Evolutionary conservation across 2,888 invertebrate genomes (phyloP).

Genomic region (Mythimna albipuncta): DNA sequence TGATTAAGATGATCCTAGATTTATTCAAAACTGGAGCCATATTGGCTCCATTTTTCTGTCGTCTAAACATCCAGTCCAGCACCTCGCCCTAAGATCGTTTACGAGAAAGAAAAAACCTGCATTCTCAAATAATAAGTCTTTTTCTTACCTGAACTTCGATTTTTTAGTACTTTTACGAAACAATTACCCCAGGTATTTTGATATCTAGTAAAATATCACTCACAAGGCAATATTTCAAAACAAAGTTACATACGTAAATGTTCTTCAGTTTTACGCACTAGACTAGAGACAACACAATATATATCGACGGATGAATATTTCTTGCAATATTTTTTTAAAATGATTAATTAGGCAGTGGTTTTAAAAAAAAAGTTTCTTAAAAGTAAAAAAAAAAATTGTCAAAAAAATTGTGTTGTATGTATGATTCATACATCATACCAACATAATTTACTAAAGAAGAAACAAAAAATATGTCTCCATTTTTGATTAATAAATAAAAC

Average conservation of each 20-base stretch:
- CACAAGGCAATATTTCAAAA: not conserved
- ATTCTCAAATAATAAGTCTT: not conserved
- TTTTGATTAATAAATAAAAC: slow-evolving; percentile 6
- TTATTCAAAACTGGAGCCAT: not conserved
- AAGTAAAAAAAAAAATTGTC: too few relatives aligned
- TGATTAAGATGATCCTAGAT: not conserved
- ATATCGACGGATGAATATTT: too few relatives aligned
- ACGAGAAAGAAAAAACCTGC: not conserved
- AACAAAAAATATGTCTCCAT: not conserved
- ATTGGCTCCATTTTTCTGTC: not conserved
- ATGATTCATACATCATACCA: too few relatives aligned
- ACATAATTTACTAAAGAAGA: not conserved
- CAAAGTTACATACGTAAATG: not conserved
- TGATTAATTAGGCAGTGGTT: too few relatives aligned
- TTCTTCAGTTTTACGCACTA: not conserved
- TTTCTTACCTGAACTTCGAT: not conserved
- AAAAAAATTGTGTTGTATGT: too few relatives aligned
- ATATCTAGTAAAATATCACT: not conserved
- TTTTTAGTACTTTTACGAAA: not conserved
- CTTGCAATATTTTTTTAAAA: too few relatives aligned
- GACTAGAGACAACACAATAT: not conserved
- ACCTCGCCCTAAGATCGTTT: not conserved
- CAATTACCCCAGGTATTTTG: too few relatives aligned
- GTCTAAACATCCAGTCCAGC: not conserved
- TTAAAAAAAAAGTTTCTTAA: too few relatives aligned